phyloP scores from a whole-genome alignment of 2,113 vertebrate species.

The Microcebus lehilahytsara region DNA sequence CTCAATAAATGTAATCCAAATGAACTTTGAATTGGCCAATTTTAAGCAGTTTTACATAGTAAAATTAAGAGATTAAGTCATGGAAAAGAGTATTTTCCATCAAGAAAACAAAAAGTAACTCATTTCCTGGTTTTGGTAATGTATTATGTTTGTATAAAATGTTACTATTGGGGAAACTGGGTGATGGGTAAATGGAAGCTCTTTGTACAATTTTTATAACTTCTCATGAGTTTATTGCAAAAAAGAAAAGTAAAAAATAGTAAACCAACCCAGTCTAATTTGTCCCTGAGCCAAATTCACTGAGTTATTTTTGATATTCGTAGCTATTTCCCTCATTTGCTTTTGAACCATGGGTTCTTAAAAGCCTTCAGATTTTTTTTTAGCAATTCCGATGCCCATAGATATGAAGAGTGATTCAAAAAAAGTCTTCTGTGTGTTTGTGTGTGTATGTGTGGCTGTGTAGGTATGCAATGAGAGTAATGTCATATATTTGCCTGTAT shows the following conservation, averaged over 20 bases:
- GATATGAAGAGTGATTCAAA: not conserved
- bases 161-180: not conserved
- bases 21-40: not conserved
- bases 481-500: not conserved
- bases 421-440: not conserved
- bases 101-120: not conserved
- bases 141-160: not conserved
- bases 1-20: not conserved
- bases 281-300: not conserved
- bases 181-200: not conserved
- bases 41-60: not conserved
- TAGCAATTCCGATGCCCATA: not conserved
- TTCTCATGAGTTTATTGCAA: not conserved
- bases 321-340: not conserved
- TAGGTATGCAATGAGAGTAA: too few species aligned
- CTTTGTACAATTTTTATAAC: not conserved
- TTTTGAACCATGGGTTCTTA: not conserved
- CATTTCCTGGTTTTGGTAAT: not conserved
- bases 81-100: not conserved
- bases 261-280: not conserved
- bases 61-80: not conserved
- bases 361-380: not conserved
- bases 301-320: not conserved
- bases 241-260: not conserved
- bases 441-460: not conserved